A percentile compares a stretch with the other conserved stretches of the same genome.
Evolutionary conservation across 2,113 vertebrate species (phyloP).

Genomic region (Dinomys branickii): DNA sequence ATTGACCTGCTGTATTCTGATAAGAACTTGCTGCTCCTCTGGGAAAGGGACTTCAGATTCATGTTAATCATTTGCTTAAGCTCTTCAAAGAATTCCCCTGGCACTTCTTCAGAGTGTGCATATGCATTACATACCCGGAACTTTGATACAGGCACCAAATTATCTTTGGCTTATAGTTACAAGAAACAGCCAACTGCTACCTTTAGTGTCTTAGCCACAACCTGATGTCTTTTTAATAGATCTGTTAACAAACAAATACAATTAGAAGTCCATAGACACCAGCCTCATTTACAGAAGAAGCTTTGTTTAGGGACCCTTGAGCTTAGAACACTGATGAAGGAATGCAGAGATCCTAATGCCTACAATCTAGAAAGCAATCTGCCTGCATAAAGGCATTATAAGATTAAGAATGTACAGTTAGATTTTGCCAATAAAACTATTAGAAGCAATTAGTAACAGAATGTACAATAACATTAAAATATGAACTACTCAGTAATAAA

Average conservation of each 20-base stretch:
- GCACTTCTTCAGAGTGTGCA: slow-evolving; percentile 47
- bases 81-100: slow-evolving; percentile 71
- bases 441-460: neutral
- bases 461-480: neutral
- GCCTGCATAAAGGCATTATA: neutral
- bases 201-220: slow-evolving; percentile 58
- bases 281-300: slow-evolving; percentile 41
- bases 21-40: slow-evolving; percentile 68
- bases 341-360: neutral
- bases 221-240: slow-evolving; percentile 76
- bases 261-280: slow-evolving; percentile 6
- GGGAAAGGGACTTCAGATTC: slow-evolving; percentile 67
- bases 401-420: neutral
- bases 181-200: slow-evolving; percentile 74
- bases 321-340: neutral
- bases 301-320: neutral
- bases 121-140: neutral
- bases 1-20: slow-evolving; percentile 70
- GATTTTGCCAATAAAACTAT: neutral
- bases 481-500: neutral
- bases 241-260: slow-evolving; percentile 67
- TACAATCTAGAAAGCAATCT: neutral
- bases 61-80: slow-evolving; percentile 75
- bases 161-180: slow-evolving; percentile 75
- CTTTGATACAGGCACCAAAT: slow-evolving; percentile 71